Evolutionary conservation across 2,797 vertebrate species (phyloP), one percentile per base, ranked within the genome.

Genomic region (Heterohyrax brucei): DNA sequence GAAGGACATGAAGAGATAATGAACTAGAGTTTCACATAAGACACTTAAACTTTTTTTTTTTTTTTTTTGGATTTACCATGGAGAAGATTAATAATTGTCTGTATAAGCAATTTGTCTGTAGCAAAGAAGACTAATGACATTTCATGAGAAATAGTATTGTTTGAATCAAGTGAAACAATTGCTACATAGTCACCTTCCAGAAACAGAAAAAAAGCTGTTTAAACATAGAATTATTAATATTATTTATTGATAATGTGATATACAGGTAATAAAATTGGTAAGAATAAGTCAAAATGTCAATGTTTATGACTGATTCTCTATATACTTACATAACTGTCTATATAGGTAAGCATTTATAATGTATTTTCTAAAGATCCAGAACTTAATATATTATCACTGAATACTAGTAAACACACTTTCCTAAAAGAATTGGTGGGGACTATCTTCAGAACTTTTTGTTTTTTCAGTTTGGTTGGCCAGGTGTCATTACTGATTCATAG

Each of bases 381-480:
- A 91, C 70, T 84, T 39, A 75, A 64, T 73, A 53, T 79, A 16
- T 73, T 84, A 80, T 80, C 44, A 70, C 75, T 87, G 94, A 68
- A 33, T 18, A 66, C 39, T 8, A 76, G 24, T 85, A 64, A 89
- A 83, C 2, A 94, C 82, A 89, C 10, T 77, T 89, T 88, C 28
- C n/a, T 50, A 59, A 89, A 79, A 44, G 10, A 19, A 2, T 30
- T 50, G 28, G 16, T 44, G 39, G 14, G 1, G 10, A 12, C 9
- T n/a, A 82, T 24, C 14, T 76, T 72, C 33, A 81, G 14, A 92
- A 77, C 24, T 33, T 66, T 72, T 28, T 39, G 39, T 81, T 81
- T 84, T 88, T 91, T 84, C n/a, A 56, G 9, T 80, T 46, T 73
- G 26, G 48, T 5, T 50, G 10, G 21, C 19, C 79, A 33, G 46